Base-by-base conservation (phyloP, 2,888 invertebrate species). In the Philhelius pedissequus region DNA sequence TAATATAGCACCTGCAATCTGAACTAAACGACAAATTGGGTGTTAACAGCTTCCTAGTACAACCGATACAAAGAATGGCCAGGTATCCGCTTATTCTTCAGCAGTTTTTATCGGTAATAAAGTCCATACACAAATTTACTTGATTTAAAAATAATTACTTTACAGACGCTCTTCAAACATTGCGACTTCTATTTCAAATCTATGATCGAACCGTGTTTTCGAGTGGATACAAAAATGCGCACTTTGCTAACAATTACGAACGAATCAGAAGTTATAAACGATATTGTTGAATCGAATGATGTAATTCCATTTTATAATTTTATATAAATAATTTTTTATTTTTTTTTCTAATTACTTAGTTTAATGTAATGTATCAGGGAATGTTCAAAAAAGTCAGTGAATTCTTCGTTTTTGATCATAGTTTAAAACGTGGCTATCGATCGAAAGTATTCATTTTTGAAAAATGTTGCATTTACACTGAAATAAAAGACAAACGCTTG, bases 61-160 rank as follows among this genome's bases (percentile, higher is more conserved):
- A 92, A 70, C 92, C 92, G 27, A 92, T 92, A 15, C 92, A 92
- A 81, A 89, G 92, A 45, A 90, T 92, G 88, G 90, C 91, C 0
- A 89, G 91, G n/a, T 92, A 92, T 88, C 90, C 90, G 0, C 86
- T 92, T 71, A 86, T 92, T 9, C 86, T 92, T 8, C 90, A 90
- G 40, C 89, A 91, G 86, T 91, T 92, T 66, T 90, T 91, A 40
- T 89, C 89, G 87, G 92, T 91, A 81, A 87, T 20, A 20, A 27
- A n/a, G 2, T 4, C 0, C 5, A 7, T 1, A 5, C 13, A 11
- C 3, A 1, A 5, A 4, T 13, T 27, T 0, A 25, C 6, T 54
- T 32, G 32, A 35, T 6, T n/a, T 11, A 35, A 4, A 40, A 32
- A 3, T 6, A 56, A 13, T 40, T n/a, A 0, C 4, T 13, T 35